Conservation (phyloP, 1,140 invertebrate species). For the Cydia fagiglandana region DNA sequence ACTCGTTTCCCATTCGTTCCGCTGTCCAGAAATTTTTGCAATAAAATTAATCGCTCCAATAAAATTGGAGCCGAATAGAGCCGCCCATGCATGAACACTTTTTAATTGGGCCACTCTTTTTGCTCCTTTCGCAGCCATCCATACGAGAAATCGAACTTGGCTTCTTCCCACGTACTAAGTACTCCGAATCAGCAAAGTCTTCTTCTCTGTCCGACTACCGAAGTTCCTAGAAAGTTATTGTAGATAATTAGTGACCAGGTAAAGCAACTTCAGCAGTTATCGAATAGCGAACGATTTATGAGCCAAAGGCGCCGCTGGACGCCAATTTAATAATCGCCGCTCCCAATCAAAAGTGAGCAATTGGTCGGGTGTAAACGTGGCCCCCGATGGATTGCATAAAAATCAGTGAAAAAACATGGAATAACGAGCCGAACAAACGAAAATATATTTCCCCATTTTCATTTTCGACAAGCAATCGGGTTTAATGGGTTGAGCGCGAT, state of each 20-base stretch:
- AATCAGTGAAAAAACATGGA: conserved; percentile 61
- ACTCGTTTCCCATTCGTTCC: conserved; percentile 72
- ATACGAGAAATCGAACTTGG: conserved; percentile 67
- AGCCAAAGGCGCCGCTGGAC: conserved; percentile 4
- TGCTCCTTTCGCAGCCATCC: conserved; percentile 59
- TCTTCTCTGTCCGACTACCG: not conserved
- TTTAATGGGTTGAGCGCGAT: conserved; percentile 70
- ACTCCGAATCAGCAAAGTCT: not conserved
- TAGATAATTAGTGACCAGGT: conserved; percentile 1
- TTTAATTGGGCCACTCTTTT: conserved; percentile 72
- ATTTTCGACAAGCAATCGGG: conserved; percentile 73
- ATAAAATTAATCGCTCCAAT: conserved; percentile 79
- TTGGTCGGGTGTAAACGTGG: conserved; percentile 66
- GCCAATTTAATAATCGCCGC: conserved; percentile 33
- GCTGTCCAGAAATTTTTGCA: conserved; percentile 77
- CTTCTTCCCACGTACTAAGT: conserved; percentile 36
- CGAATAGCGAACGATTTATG: conserved; percentile 12
- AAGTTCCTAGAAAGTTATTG: conserved; percentile 1
- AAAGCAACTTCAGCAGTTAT: not conserved
- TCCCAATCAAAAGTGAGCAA: conserved; percentile 64
- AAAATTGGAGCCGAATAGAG: conserved; percentile 70
- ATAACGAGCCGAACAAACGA: conserved; percentile 61
- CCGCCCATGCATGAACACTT: conserved; percentile 70
- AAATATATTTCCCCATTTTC: conserved; percentile 70
- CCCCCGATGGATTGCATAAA: conserved; percentile 63